Percentiles rank a stretch among this genome's conserved stretches.
phyloP scores from a whole-genome alignment of 53 echinoderm and acorn worm species.

The Temnopleurus reevesii region DNA sequence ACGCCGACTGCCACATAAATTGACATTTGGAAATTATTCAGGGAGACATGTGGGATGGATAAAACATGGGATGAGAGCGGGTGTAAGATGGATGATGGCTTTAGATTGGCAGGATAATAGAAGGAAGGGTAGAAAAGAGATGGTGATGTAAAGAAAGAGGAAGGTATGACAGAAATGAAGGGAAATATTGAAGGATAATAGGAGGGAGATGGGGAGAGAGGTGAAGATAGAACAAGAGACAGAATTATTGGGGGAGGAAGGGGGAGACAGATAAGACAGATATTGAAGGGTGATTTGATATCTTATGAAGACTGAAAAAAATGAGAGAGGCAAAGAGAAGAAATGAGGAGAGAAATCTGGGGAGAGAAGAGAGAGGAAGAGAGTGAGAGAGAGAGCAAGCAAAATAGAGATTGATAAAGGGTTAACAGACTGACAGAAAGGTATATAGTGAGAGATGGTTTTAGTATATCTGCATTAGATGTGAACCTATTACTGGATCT shows the following conservation, averaged over 20 bases:
- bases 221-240: background rate
- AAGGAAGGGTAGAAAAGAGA: background rate
- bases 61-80: slow-evolving; percentile 1
- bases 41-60: slow-evolving; percentile 17
- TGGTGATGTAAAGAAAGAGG: background rate
- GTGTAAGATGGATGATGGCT: background rate
- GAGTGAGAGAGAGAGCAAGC: background rate
- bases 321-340: background rate
- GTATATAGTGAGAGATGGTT: too few relatives aligned
- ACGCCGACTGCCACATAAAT: slow-evolving; percentile 37
- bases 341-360: too few relatives aligned
- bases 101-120: background rate
- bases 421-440: background rate
- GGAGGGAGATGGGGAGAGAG: background rate
- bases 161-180: background rate
- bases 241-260: background rate
- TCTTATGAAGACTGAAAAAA: too few relatives aligned
- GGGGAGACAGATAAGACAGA: background rate
- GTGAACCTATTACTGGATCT: too few relatives aligned
- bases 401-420: background rate
- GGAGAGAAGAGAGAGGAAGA: background rate
- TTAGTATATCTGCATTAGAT: too few relatives aligned
- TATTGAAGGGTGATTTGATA: background rate
- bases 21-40: slow-evolving; percentile 59
- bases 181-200: background rate